Conservation (phyloP, 2,888 invertebrate species). For the Frankliniella fusca region DNA sequence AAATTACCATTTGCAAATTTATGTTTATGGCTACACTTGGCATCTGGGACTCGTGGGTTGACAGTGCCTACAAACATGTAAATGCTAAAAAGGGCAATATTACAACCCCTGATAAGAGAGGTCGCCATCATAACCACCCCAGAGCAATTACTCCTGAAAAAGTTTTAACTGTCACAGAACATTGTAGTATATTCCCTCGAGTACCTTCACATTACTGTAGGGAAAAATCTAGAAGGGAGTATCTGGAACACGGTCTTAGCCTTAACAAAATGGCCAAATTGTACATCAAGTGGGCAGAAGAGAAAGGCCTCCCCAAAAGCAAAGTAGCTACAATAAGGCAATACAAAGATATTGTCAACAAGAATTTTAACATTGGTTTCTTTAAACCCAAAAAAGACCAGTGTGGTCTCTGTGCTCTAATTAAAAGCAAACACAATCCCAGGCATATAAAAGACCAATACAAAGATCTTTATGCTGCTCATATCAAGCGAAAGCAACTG, state of each 20-base stretch:
- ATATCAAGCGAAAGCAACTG: neutral
- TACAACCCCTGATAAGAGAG: neutral
- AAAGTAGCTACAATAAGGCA: neutral
- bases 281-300: neutral
- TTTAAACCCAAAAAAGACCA: neutral
- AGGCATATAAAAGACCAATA: neutral
- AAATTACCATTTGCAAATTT: neutral
- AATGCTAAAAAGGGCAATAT: neutral
- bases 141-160: neutral
- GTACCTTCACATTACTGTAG: neutral
- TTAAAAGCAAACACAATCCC: neutral
- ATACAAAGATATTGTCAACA: neutral
- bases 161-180: neutral
- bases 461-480: neutral
- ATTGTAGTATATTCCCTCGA: neutral
- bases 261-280: neutral
- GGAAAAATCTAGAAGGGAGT: neutral
- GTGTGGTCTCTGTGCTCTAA: neutral
- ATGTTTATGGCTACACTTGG: conserved; percentile 1
- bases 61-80: neutral
- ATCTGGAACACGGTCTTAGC: neutral
- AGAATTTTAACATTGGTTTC: neutral
- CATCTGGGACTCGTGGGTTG: neutral
- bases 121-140: neutral
- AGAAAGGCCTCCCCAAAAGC: neutral